A percentile compares a stretch with the other conserved stretches of the same genome.
These are phyloP conservation scores for fruit fly (Drosophila melanogaster) DNA, from an alignment of 1,140 invertebrate species.

Conservation along the genomic window DNA sequence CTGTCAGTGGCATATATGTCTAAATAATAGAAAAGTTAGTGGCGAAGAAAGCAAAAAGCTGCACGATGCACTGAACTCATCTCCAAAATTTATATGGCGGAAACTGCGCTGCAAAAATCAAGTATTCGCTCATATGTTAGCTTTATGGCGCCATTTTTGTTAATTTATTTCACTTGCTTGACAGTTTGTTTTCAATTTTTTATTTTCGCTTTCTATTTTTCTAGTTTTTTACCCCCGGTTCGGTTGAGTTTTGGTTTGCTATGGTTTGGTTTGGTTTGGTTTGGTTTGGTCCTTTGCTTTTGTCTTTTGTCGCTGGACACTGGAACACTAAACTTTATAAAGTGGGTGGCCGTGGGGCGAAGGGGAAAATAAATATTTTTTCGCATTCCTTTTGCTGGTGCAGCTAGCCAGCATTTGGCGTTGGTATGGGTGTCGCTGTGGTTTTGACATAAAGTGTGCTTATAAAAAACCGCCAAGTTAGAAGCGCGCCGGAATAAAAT, in stretches of 20 bases:
- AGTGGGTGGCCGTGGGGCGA: neutral
- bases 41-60: conserved; percentile 42
- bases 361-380: conserved; percentile 57
- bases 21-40: conserved; percentile 79
- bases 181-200: conserved; percentile 74
- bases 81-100: conserved; percentile 59
- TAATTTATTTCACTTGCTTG: conserved; percentile 82
- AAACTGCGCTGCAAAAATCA: conserved; percentile 60
- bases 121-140: conserved; percentile 78
- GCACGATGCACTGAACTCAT: conserved; percentile 26
- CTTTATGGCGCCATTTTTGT: conserved; percentile 81
- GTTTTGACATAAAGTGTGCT: conserved; percentile 82
- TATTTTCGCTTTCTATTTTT: conserved; percentile 27
- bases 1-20: conserved; percentile 74
- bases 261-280: conserved; percentile 25
- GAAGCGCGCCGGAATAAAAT: conserved; percentile 67
- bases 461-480: conserved; percentile 81
- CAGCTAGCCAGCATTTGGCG: conserved; percentile 24
- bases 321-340: conserved; percentile 13
- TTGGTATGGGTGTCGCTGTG: conserved; percentile 64
- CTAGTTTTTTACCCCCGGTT: conserved; percentile 37
- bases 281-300: conserved; percentile 38
- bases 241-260: conserved; percentile 34
- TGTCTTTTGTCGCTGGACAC: conserved; percentile 53
- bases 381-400: conserved; percentile 61